These are phyloP conservation scores for Propsilocerus akamusi DNA, from an alignment of 1,140 invertebrate genomes.

Conservation along the genomic window DNA sequence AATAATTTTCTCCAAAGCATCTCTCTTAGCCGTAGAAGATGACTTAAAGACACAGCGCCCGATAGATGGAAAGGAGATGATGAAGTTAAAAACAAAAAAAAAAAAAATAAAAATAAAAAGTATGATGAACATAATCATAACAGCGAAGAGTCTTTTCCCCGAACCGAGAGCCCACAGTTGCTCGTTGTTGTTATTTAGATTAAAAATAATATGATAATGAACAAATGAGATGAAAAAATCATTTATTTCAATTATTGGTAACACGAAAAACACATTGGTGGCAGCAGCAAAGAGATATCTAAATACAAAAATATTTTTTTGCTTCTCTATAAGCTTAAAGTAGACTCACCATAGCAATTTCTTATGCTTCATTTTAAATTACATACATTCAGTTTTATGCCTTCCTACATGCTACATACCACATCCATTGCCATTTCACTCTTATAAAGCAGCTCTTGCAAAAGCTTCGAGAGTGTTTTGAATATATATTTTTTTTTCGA, in stretches of 20 bases:
- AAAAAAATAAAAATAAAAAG: no score
- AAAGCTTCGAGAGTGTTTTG: background rate
- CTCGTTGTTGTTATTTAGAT: background rate
- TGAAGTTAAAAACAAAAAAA: no score
- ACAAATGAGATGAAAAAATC: no score
- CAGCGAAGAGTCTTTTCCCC: no score
- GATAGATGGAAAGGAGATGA: no score
- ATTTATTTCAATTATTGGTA: slow-evolving; percentile 4
- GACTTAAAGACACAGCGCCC: no score
- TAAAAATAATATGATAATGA: slow-evolving; percentile 4
- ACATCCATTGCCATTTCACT: no score
- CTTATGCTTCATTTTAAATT: slow-evolving; percentile 4
- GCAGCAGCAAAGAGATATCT: background rate
- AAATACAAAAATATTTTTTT: background rate
- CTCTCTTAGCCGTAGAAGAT: no score
- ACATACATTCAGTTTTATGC: background rate
- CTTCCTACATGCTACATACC: no score
- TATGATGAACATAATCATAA: no score
- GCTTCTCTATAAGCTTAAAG: background rate
- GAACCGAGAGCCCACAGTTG: background rate
- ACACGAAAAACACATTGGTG: background rate
- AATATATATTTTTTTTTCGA: background rate
- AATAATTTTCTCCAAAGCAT: no score
- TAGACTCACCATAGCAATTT: background rate
- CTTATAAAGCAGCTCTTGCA: no score